Percentiles rank a stretch among this genome's conserved stretches.
Evolutionary conservation across 1,140 invertebrate species (phyloP).

Genomic region (Whitmania pigra): DNA sequence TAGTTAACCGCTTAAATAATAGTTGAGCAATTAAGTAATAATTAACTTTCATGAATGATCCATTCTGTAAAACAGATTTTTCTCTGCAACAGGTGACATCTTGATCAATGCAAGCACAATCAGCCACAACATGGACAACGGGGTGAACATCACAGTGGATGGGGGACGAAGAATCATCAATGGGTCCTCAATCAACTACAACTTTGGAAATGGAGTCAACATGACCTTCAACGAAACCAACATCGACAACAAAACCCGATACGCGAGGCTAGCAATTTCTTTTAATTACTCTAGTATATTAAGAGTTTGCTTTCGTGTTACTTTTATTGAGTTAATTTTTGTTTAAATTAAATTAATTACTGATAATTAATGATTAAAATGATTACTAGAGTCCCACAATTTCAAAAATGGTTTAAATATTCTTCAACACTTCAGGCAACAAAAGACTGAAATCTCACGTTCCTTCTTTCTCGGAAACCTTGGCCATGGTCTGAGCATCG

Average conservation of each 20-base stretch:
- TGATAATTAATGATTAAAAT: too few species aligned
- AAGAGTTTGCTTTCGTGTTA: too few species aligned
- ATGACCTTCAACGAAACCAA: constrained; percentile 25
- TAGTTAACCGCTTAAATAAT: too few species aligned
- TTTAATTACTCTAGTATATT: too few species aligned
- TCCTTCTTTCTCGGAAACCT: constrained; percentile 28
- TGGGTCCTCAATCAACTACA: constrained; percentile 55
- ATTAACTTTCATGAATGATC: too few species aligned
- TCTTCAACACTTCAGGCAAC: neutral
- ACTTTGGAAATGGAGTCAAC: constrained; percentile 58
- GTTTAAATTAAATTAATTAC: too few species aligned
- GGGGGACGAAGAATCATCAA: constrained; percentile 81
- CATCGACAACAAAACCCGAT: constrained; percentile 25
- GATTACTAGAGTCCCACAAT: too few species aligned
- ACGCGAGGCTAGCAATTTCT: neutral
- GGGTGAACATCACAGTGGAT: constrained; percentile 69
- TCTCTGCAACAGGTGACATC: constrained; percentile 29
- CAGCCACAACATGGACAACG: constrained; percentile 32
- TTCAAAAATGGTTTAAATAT: neutral
- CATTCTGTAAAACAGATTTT: neutral
- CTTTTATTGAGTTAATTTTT: too few species aligned
- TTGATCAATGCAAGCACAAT: constrained; percentile 35
- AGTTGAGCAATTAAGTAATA: too few species aligned
- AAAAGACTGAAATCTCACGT: constrained; percentile 19
- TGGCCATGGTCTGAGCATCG: constrained; percentile 38